phyloP scores from a whole-genome alignment of 2,797 vertebrate species.

The Peromyscus attwateri region DNA sequence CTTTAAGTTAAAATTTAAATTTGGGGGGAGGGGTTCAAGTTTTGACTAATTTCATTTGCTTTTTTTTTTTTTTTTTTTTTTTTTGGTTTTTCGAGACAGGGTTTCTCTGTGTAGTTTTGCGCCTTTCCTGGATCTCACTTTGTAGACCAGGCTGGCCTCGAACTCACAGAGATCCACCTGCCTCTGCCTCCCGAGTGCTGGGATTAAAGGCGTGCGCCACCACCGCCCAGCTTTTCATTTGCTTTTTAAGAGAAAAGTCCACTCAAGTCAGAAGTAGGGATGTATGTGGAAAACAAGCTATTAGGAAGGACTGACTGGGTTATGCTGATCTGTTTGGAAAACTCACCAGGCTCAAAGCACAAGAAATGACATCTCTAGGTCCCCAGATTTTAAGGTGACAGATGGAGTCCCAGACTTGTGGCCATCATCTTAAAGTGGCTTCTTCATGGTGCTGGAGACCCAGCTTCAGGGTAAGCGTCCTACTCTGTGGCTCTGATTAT shows the following conservation, averaged over 20 bases:
- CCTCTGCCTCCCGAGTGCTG: too few species aligned
- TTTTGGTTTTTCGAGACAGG: too few species aligned
- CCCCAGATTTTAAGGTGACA: neutral
- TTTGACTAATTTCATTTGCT: conserved; percentile 11
- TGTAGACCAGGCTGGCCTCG: too few species aligned
- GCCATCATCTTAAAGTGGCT: neutral
- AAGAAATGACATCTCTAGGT: neutral
- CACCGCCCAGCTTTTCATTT: too few species aligned
- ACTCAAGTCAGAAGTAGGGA: neutral
- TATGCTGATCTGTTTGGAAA: neutral
- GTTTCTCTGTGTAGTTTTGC: too few species aligned
- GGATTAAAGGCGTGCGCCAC: too few species aligned
- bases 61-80: too few species aligned
- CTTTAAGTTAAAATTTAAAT: neutral
- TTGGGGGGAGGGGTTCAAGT: neutral
- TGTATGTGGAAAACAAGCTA: neutral
- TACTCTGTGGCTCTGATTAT: neutral
- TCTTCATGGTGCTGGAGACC: too few species aligned
- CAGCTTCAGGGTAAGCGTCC: neutral
- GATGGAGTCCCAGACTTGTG: neutral
- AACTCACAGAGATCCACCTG: too few species aligned
- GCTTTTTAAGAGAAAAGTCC: conserved; percentile 37
- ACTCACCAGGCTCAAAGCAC: neutral
- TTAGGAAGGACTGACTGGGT: neutral
- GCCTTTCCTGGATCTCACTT: too few species aligned